Evolutionary conservation across 2,797 vertebrate species (phyloP), one percentile per base, ranked within the genome.

Genomic region (Hapalemur alaotrensis): DNA sequence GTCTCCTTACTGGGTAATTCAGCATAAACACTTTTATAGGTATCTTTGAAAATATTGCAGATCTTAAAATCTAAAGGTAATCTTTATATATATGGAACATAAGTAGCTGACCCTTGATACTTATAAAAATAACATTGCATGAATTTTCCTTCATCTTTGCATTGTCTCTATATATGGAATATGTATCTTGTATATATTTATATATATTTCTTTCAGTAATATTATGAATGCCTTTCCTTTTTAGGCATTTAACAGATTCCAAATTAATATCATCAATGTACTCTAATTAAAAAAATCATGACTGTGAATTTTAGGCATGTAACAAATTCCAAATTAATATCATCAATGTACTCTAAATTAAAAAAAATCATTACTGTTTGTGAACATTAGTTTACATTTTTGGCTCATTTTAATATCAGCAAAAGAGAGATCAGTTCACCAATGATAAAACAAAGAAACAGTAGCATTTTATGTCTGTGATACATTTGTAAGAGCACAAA

Each of bases 31-130:
- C 1, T 73, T 76, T 57, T 46, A 70, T 20, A 84, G 30, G 20
- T 8, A 92, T 72, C 28, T 76, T 13, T 83, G 72, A 75, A 89
- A 93, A 86, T 89, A 92, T n/a, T 73, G 89, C 63, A 93, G 43
- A 89, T 80, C 10, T 93, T 73, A 86, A 82, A 91, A 85, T 65
- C 17, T 84, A 85, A 92, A 80, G 14, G 20, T 48, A 78, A 48
- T 25, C 17, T 67, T 91, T 85, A 69, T 15, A 91, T 82, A 50
- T 82, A 84, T 35, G 7, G 4, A 78, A 57, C 70, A n/a, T 67
- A 73, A 72, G 6, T 72, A 65, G 57, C 10, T 70, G 9, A 11
- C 59, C 46, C 46, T 18, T 32, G 10, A 59, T 59, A 59, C 57
- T 59, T 59, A 59, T 59, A 59, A 59, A 78, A 84, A 35, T 25